A percentile compares a stretch with the other conserved stretches of the same genome.
phyloP scores from a whole-genome alignment of 2,888 invertebrate genomes.

The Rotaria magnacalcarata region DNA sequence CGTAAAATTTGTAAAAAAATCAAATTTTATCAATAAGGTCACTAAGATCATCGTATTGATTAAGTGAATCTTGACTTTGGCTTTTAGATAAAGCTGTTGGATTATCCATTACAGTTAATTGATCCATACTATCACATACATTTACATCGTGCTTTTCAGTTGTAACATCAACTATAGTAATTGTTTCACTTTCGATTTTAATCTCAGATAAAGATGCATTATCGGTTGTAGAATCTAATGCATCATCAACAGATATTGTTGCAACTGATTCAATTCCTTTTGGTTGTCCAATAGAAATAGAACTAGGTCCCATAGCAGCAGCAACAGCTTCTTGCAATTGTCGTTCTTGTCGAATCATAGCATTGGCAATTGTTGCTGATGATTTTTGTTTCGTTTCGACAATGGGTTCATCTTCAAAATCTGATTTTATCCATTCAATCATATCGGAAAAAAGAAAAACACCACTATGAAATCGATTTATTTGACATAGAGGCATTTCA shows the following conservation, averaged over 20 bases:
- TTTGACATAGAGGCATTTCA: background rate
- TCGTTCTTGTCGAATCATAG: background rate
- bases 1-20: background rate
- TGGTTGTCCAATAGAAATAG: background rate
- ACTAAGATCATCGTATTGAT: conserved; percentile 1
- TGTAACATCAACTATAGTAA: background rate
- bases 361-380: background rate
- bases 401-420: background rate
- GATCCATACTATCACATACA: background rate
- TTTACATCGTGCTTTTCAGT: background rate
- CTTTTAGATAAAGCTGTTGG: background rate
- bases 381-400: background rate
- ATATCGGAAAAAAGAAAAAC: background rate
- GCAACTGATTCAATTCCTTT: background rate
- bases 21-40: conserved; percentile 13
- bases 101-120: background rate
- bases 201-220: background rate
- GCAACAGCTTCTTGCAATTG: background rate
- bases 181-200: background rate
- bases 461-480: background rate
- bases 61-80: background rate
- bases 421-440: background rate
- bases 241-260: background rate
- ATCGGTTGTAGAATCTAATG: background rate
- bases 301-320: background rate